Evolutionary conservation across 2,113 vertebrate species (phyloP).

Genomic region (Hippocampus guttulatus): DNA sequence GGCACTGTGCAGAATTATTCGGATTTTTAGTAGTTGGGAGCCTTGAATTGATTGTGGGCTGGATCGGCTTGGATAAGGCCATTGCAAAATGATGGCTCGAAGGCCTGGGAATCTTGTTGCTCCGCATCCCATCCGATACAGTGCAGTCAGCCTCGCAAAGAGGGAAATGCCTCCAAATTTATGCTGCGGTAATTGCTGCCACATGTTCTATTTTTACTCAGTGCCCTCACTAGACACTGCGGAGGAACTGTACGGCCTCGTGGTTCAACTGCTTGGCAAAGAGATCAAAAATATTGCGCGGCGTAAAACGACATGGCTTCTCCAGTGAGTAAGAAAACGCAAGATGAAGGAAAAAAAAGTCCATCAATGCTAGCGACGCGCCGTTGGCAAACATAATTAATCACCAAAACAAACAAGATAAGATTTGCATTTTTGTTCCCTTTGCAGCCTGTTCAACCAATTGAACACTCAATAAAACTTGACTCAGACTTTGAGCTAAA

Average conservation of each 20-base stretch:
- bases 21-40: slow-evolving; percentile 1
- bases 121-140: slow-evolving; percentile 37
- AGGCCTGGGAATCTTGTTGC: slow-evolving; percentile 48
- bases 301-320: background rate
- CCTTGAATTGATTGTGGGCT: slow-evolving; percentile 4
- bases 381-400: background rate
- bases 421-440: background rate
- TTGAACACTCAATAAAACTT: background rate
- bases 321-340: background rate
- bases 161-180: slow-evolving; percentile 62
- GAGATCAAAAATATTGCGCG: background rate
- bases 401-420: slow-evolving; percentile 1
- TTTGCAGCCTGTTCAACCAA: background rate
- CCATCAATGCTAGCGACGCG: background rate
- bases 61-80: slow-evolving; percentile 5
- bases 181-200: slow-evolving; percentile 63
- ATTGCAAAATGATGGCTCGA: background rate
- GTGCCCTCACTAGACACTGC: slow-evolving; percentile 9
- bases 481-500: background rate
- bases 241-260: slow-evolving; percentile 29
- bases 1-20: slow-evolving; percentile 17
- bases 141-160: slow-evolving; percentile 34
- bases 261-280: slow-evolving; percentile 25
- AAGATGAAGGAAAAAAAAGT: background rate
- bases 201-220: slow-evolving; percentile 68